Conservation (phyloP, 2,888 invertebrate genomes). For the Netelia fuscicornis region DNA sequence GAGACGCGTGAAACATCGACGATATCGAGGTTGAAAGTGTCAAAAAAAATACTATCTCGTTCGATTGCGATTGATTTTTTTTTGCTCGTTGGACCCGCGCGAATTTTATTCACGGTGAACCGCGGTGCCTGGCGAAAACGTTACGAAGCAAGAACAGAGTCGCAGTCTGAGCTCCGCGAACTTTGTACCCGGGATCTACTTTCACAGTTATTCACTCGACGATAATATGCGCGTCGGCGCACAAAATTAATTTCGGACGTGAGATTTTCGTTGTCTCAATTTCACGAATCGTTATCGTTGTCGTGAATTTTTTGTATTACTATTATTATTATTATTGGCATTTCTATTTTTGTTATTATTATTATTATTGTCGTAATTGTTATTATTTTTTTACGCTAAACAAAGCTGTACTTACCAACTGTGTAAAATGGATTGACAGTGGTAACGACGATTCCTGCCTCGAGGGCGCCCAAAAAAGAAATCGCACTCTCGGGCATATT, state of each 20-base stretch:
- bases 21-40: too few species aligned
- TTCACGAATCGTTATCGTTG: too few species aligned
- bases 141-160: background rate
- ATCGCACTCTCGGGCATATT: constrained; percentile 92
- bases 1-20: too few species aligned
- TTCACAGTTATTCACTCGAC: background rate
- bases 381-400: background rate
- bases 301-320: background rate
- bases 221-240: background rate
- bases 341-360: background rate
- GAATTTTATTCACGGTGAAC: constrained; percentile 21
- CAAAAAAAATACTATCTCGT: too few species aligned
- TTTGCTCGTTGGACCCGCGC: background rate
- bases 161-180: background rate
- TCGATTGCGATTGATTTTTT: background rate
- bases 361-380: background rate
- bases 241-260: background rate
- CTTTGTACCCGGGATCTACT: constrained; percentile 22
- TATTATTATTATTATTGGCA: background rate
- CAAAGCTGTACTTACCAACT: constrained; percentile 78
- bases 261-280: background rate
- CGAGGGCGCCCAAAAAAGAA: constrained; percentile 88
- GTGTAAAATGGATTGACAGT: constrained; percentile 92
- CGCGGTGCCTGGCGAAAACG: background rate
- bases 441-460: constrained; percentile 90